Evolutionary conservation across 1,140 invertebrate species (phyloP).

Genomic region (Aphaenogaster rudis): DNA sequence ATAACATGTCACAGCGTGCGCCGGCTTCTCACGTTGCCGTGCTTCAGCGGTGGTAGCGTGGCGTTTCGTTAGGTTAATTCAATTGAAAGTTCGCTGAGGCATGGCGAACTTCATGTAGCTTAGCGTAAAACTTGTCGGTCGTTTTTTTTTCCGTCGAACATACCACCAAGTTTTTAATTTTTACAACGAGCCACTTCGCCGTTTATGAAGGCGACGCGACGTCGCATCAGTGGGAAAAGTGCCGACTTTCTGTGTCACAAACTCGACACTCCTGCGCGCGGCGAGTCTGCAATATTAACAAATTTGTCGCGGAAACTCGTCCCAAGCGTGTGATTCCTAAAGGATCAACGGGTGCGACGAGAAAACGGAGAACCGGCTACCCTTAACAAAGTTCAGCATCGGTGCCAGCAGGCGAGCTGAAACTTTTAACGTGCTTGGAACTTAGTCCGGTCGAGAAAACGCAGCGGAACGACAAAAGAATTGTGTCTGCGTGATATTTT

Average conservation of each 20-base stretch:
- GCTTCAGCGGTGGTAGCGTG: not conserved
- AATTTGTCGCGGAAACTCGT: slow-evolving; percentile 75
- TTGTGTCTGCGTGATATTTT: slow-evolving; percentile 54
- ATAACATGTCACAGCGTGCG: not conserved
- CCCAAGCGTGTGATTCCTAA: slow-evolving; percentile 72
- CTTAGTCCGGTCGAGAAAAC: slow-evolving; percentile 53
- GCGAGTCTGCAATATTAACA: slow-evolving; percentile 73
- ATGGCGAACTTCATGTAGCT: slow-evolving; percentile 61
- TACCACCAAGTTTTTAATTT: slow-evolving; percentile 75
- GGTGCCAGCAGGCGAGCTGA: slow-evolving; percentile 64
- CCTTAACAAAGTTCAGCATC: slow-evolving; percentile 71
- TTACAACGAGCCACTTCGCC: slow-evolving; percentile 56
- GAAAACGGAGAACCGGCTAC: slow-evolving; percentile 23
- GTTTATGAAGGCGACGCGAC: slow-evolving; percentile 64
- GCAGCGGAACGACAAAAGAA: slow-evolving; percentile 46
- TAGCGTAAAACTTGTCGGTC: slow-evolving; percentile 55
- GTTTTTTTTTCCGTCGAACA: slow-evolving; percentile 50
- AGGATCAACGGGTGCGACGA: slow-evolving; percentile 67
- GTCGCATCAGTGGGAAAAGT: slow-evolving; percentile 27
- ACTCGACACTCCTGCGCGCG: slow-evolving; percentile 53
- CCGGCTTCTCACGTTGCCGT: not conserved
- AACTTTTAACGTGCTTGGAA: slow-evolving; percentile 75
- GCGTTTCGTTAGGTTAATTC: slow-evolving; percentile 73
- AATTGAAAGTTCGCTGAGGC: slow-evolving; percentile 72
- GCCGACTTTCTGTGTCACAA: slow-evolving; percentile 72